Evolutionary conservation across 35 echinoderm and acorn worm species (phyloP), one percentile per base, ranked within the genome.

Genomic region (Hemicentrotus pulcherrimus): DNA sequence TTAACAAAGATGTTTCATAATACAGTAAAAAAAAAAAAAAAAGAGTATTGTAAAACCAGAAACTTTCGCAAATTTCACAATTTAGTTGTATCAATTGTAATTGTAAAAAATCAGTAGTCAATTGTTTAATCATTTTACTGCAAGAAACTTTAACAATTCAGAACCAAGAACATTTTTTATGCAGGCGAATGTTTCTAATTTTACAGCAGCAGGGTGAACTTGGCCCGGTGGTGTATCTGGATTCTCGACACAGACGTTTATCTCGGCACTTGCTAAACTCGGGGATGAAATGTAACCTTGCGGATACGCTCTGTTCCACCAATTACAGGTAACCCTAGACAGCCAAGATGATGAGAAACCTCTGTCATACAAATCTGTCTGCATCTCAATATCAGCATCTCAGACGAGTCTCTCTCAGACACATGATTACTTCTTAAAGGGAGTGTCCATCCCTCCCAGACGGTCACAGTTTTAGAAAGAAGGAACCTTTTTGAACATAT

Each of bases 291-390:
- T 78, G 65, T 78, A 78, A 78, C 65, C 65, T 28, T n/a, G 65
- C 65, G 65, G 65, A 78, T 78, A 78, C 22, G 18, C 28, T 78
- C 65, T 78, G 65, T 78, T 28, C 65, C 65, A 78, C 65, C 65
- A 78, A 78, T 78, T 78, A 78, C 24, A 78, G 65, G 65, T 78
- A 78, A 78, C 65, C 65, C 28, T 78, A 78, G 65, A 78, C 65
- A 78, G 65, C 0, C 65, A 78, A 28, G 65, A 78, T 78, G 65
- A 78, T 78, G 65, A 78, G 65, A 78, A 78, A 78, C 65, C 65
- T 78, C 65, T 78, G 65, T 78, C 65, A 78, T 78, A 78, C 65
- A 78, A 78, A 78, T 78, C 65, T 78, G 22, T 78, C 65, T 78
- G 65, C 65, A 28, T 78, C 22, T 78, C 65, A 78, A 78, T 78